phyloP scores from a whole-genome alignment of 2,113 vertebrate species.

The Ageneiosus marmoratus region DNA sequence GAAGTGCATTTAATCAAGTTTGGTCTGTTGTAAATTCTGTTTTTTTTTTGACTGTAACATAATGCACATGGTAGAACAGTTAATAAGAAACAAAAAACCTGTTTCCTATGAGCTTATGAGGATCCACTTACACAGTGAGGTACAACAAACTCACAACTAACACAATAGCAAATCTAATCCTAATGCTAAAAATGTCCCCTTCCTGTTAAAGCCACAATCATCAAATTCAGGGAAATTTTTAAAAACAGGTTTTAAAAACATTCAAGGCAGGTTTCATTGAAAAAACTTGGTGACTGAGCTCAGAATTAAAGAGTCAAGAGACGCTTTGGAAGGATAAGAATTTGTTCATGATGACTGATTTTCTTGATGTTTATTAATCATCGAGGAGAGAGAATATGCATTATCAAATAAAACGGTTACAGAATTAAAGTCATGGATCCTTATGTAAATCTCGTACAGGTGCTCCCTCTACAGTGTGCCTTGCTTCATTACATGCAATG shows the following conservation, averaged over 20 bases:
- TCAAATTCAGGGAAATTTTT: background rate
- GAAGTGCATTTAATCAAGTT: background rate
- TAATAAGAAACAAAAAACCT: background rate
- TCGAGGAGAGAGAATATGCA: too few species aligned
- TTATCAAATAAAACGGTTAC: background rate
- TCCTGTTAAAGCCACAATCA: background rate
- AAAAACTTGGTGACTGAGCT: background rate
- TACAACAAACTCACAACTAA: background rate
- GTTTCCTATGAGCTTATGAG: background rate
- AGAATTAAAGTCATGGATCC: background rate
- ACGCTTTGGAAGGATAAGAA: background rate
- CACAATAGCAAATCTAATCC: background rate
- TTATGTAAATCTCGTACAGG: background rate
- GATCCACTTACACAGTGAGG: background rate
- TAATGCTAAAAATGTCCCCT: background rate
- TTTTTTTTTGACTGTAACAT: background rate
- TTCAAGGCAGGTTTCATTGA: background rate
- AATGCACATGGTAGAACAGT: background rate
- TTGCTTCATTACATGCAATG: background rate
- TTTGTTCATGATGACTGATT: background rate
- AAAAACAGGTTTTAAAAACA: background rate
- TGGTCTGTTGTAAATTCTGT: background rate
- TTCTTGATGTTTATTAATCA: too few species aligned
- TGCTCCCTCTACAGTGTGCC: conserved; percentile 23
- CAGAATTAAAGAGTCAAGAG: background rate